Percentiles rank a stretch among this genome's conserved stretches.
phyloP scores from a whole-genome alignment of 37 sponge, comb jelly and placozoan species.

The Theonella swinhoei region DNA sequence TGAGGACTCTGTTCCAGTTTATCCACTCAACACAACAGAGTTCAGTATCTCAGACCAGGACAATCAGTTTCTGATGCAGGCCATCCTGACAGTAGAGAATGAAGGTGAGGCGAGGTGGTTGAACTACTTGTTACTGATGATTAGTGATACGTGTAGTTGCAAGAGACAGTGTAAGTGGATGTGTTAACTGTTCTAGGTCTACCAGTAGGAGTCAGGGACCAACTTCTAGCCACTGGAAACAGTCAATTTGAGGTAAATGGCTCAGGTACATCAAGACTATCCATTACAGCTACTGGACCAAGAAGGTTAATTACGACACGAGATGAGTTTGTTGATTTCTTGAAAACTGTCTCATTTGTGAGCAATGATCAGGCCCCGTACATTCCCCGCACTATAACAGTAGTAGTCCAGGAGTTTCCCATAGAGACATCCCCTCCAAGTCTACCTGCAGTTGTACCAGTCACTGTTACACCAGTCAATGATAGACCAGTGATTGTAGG shows the following conservation, averaged over 20 bases:
- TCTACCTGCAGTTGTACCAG: slow-evolving; percentile 19
- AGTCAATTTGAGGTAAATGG: slow-evolving; percentile 23
- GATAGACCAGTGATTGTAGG: slow-evolving; percentile 33
- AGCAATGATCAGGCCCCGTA: slow-evolving; percentile 47
- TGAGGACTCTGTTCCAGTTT: slow-evolving; percentile 27
- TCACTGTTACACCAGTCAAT: slow-evolving; percentile 29
- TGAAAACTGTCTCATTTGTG: slow-evolving; percentile 13
- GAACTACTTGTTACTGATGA: too few relatives aligned
- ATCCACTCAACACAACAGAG: slow-evolving; percentile 13
- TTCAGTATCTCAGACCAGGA: slow-evolving; percentile 60
- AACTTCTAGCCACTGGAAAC: slow-evolving; percentile 13
- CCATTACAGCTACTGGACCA: slow-evolving; percentile 27
- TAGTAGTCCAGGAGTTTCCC: slow-evolving; percentile 39
- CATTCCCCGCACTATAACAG: slow-evolving; percentile 10
- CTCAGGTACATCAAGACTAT: slow-evolving; percentile 20
- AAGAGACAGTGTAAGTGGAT: too few relatives aligned
- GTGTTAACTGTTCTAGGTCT: too few relatives aligned
- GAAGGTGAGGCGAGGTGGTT: too few relatives aligned
- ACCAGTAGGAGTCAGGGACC: slow-evolving; percentile 3
- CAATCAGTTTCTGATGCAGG: slow-evolving; percentile 31
- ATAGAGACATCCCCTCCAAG: slow-evolving; percentile 21
- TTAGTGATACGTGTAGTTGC: too few relatives aligned
- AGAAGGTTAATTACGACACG: neutral
- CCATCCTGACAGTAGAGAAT: slow-evolving; percentile 14
- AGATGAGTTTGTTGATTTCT: slow-evolving; percentile 20